Conservation (phyloP, 2,797 vertebrate species). For the Mormyrus hasselquistii region DNA sequence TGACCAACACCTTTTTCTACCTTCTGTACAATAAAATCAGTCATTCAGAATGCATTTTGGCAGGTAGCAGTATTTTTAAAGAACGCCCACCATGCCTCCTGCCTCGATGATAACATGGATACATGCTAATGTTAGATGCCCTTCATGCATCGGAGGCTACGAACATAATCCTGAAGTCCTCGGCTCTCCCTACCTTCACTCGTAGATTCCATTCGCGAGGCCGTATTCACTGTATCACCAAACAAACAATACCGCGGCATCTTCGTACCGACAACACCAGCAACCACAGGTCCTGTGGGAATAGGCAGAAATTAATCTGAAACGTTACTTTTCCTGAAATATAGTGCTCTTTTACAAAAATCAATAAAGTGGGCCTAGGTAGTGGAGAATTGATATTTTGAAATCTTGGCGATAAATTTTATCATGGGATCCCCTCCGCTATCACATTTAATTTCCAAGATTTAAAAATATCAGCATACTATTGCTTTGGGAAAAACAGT, state of each 20-base stretch:
- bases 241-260: slow-evolving; percentile 74
- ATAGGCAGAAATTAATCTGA: not conserved
- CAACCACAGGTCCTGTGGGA: slow-evolving; percentile 62
- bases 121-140: not conserved
- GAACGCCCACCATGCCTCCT: not conserved
- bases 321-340: not conserved
- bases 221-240: slow-evolving; percentile 72
- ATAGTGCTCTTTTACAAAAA: not conserved
- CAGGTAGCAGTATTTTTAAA: not conserved
- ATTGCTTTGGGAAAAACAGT: not conserved
- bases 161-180: not conserved
- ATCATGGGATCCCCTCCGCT: not conserved
- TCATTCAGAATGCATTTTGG: not conserved
- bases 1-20: not conserved
- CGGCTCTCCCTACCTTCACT: slow-evolving; percentile 49
- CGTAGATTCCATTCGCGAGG: slow-evolving; percentile 73
- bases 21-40: not conserved
- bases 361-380: not conserved
- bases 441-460: not conserved
- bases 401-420: not conserved
- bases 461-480: not conserved
- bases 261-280: slow-evolving; percentile 72
- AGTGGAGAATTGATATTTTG: not conserved
- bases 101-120: not conserved
- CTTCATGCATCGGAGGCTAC: not conserved